Conservation (phyloP, 37 sponge, comb jelly and placozoan species). For the Chondrilla cf. caribensis region DNA sequence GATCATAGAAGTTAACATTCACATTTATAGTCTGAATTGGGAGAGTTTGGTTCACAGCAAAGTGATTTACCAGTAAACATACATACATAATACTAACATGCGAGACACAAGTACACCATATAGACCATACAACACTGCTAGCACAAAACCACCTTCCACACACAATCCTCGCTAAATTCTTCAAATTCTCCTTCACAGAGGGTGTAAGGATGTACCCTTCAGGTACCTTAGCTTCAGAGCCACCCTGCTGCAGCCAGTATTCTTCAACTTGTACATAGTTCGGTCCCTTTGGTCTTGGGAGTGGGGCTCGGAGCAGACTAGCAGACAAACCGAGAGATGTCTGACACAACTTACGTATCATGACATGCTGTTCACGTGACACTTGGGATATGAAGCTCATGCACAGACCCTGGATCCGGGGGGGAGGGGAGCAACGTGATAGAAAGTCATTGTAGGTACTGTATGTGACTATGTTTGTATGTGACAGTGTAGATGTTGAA, state of each 20-base stretch:
- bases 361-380: slow-evolving; percentile 34
- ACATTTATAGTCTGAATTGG: no score
- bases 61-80: no score
- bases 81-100: no score
- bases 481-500: no score
- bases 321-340: slow-evolving; percentile 32
- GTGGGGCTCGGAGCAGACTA: background rate
- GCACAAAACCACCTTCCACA: no score
- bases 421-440: background rate
- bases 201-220: slow-evolving; percentile 75
- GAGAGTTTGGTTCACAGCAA: no score
- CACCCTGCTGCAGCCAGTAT: slow-evolving; percentile 78
- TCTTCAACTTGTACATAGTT: slow-evolving; percentile 62
- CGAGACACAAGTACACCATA: no score
- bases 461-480: no score
- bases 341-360: slow-evolving; percentile 26
- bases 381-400: slow-evolving; percentile 68
- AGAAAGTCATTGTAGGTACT: background rate
- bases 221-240: background rate
- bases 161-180: slow-evolving; percentile 84
- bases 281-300: slow-evolving; percentile 16
- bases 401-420: slow-evolving; percentile 46
- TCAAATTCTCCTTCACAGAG: slow-evolving; percentile 82
- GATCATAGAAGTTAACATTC: no score
- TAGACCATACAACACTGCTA: no score